Percentiles rank a stretch among this genome's conserved stretches.
phyloP scores from a whole-genome alignment of 1,140 invertebrate species.

The Battus philenor region DNA sequence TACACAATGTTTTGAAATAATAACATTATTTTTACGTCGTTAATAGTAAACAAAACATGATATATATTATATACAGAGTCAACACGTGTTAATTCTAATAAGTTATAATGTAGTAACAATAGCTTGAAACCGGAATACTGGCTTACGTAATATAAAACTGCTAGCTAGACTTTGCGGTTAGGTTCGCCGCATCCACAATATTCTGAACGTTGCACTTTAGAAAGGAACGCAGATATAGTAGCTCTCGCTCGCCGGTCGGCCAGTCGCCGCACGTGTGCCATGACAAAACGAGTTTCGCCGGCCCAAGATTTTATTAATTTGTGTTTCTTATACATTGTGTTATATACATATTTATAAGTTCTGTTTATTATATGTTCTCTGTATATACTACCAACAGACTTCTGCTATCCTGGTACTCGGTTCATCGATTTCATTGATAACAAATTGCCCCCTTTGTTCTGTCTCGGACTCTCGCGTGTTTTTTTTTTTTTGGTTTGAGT shows the following conservation, averaged over 20 bases:
- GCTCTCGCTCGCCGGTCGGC: conserved; percentile 38
- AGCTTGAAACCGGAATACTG: conserved; percentile 23
- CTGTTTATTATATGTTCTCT: too few species aligned
- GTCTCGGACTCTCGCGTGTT: conserved; percentile 25
- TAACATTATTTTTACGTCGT: too few species aligned
- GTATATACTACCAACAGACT: conserved; percentile 41
- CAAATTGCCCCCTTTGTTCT: conserved; percentile 67
- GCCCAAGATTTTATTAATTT: conserved; percentile 69
- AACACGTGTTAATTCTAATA: too few species aligned
- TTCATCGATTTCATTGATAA: conserved; percentile 62
- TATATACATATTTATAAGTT: too few species aligned
- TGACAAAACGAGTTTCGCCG: conserved; percentile 59
- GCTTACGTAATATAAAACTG: conserved; percentile 39
- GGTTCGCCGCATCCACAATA: conserved; percentile 43
- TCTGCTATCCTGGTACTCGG: conserved; percentile 45
- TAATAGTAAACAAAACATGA: too few species aligned
- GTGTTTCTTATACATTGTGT: conserved; percentile 60
- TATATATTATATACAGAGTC: too few species aligned
- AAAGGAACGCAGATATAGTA: conserved; percentile 21
- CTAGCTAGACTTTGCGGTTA: conserved; percentile 30
- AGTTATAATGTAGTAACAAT: conserved; percentile 33
- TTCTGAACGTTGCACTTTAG: conserved; percentile 41
- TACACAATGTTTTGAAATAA: too few species aligned
- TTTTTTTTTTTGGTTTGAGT: too few species aligned
- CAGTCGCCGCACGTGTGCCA: conserved; percentile 65